These are phyloP conservation scores for Tor tambroides DNA, from an alignment of 2,113 vertebrate species.

Conservation along the genomic window DNA sequence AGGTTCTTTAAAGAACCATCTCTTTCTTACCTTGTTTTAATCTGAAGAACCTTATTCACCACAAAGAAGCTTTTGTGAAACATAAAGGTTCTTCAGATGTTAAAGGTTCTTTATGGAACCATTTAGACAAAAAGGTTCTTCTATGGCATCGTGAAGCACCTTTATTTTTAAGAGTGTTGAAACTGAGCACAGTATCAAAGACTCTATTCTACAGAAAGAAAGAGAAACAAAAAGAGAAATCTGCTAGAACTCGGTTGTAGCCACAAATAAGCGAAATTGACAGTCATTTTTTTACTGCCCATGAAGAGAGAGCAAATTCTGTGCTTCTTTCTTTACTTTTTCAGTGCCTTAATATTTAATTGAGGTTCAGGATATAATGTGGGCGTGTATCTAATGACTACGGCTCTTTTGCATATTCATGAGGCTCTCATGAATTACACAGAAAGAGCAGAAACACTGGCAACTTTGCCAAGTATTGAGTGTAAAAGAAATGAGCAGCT, in stretches of 20 bases:
- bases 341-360: conserved; percentile 56
- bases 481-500: neutral
- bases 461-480: neutral
- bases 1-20: no score
- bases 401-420: conserved; percentile 56
- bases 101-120: no score
- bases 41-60: no score
- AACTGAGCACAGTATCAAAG: neutral
- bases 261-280: neutral
- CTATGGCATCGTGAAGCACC: no score
- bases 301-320: neutral
- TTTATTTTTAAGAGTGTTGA: no score
- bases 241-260: neutral
- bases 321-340: conserved; percentile 21
- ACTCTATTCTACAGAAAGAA: neutral
- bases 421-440: conserved; percentile 31
- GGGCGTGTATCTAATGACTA: conserved; percentile 40
- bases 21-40: no score
- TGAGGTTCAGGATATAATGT: conserved; percentile 41
- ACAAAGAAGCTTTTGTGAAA: no score
- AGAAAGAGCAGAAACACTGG: neutral
- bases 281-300: neutral
- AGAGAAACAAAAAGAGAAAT: neutral
- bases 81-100: no score
- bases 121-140: no score